These are phyloP conservation scores for Spodoptera picta DNA, from an alignment of 2,888 invertebrate genomes.

Conservation along the genomic window DNA sequence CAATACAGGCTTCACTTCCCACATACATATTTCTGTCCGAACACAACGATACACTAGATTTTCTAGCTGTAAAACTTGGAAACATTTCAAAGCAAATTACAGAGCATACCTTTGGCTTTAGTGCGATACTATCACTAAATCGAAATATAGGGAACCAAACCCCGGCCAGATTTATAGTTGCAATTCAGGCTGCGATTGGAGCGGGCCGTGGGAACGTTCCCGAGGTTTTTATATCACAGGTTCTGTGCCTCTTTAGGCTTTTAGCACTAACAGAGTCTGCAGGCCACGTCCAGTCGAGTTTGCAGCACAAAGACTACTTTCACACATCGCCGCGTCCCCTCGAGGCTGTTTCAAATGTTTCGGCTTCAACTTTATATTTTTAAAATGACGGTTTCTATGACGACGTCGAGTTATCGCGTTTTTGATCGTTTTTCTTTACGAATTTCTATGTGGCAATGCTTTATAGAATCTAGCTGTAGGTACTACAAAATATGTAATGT, in stretches of 20 bases:
- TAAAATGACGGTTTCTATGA: slow-evolving; percentile 16
- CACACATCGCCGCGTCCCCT: slow-evolving; percentile 18
- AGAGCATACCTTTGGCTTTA: background rate
- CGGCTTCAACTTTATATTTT: slow-evolving; percentile 23
- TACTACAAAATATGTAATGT: too few relatives aligned
- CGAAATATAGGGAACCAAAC: slow-evolving; percentile 12
- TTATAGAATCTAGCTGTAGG: too few relatives aligned
- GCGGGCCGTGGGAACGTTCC: slow-evolving; percentile 1
- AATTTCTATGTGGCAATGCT: too few relatives aligned
- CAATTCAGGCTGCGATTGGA: slow-evolving; percentile 4
- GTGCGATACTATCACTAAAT: background rate
- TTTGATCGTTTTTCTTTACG: background rate
- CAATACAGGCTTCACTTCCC: too few relatives aligned
- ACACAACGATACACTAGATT: background rate
- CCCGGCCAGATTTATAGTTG: slow-evolving; percentile 21
- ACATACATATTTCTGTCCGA: too few relatives aligned
- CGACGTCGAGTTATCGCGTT: background rate
- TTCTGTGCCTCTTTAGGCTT: slow-evolving; percentile 21
- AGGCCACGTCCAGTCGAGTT: slow-evolving; percentile 20
- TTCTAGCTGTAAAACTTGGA: background rate
- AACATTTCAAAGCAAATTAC: slow-evolving; percentile 4
- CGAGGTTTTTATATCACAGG: slow-evolving; percentile 16
- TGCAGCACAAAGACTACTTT: slow-evolving; percentile 37
- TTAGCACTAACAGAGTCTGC: slow-evolving; percentile 17
- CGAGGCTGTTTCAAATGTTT: slow-evolving; percentile 34